phyloP scores from a whole-genome alignment of 1,140 invertebrate genomes.

The Arion vulgaris region DNA sequence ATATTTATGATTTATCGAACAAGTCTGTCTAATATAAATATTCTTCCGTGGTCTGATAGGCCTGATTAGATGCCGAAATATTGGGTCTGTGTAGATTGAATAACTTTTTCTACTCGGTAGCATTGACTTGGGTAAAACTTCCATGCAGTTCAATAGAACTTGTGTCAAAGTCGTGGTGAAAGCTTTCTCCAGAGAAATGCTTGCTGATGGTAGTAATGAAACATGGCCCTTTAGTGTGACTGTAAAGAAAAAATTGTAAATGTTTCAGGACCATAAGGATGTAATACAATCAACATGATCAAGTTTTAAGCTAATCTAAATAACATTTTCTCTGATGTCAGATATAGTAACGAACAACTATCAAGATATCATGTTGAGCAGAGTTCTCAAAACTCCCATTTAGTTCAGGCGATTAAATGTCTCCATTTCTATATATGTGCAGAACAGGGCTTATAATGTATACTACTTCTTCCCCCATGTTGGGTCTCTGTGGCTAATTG shows the following conservation, averaged over 20 bases:
- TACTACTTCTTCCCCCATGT: too few species aligned
- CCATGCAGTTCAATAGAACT: neutral
- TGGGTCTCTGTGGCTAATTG: too few species aligned
- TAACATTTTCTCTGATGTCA: too few species aligned
- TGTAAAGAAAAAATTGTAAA: neutral
- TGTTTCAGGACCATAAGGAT: too few species aligned
- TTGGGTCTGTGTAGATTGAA: neutral
- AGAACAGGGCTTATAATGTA: too few species aligned
- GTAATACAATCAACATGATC: too few species aligned
- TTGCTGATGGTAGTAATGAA: neutral
- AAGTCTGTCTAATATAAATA: neutral
- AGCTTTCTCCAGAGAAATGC: neutral
- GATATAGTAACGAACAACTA: too few species aligned
- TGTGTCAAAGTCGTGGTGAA: neutral
- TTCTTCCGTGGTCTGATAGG: neutral
- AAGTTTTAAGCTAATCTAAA: too few species aligned
- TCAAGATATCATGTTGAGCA: too few species aligned
- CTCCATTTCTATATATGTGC: too few species aligned
- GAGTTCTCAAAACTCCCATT: too few species aligned
- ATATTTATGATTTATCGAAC: neutral
- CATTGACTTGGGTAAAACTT: neutral
- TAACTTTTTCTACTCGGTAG: neutral
- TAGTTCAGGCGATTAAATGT: too few species aligned
- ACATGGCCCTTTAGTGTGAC: neutral
- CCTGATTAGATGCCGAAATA: slow-evolving; percentile 18